phyloP scores from a whole-genome alignment of 2,797 vertebrate genomes.

The Avahi laniger region DNA sequence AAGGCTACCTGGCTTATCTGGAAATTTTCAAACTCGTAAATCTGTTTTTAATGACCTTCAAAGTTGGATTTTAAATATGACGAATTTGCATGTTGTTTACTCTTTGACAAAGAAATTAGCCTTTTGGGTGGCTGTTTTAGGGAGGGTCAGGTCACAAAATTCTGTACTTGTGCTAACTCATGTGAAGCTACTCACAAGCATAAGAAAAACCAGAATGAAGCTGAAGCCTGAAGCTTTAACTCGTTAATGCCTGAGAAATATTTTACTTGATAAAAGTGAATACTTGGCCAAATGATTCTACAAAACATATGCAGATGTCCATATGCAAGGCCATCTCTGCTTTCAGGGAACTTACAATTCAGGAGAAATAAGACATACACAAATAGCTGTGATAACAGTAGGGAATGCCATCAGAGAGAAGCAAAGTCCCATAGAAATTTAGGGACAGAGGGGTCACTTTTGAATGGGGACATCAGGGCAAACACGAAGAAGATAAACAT shows the following conservation, averaged over 20 bases:
- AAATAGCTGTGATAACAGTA: not conserved
- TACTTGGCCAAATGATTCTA: not conserved
- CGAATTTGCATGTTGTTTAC: not conserved
- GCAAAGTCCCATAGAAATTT: not conserved
- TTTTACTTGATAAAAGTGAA: not conserved
- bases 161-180: not conserved
- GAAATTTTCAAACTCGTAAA: not conserved
- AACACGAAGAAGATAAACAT: not conserved
- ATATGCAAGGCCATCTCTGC: not conserved
- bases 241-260: not conserved
- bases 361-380: not conserved
- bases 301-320: not conserved
- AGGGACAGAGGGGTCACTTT: not conserved
- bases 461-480: not conserved
- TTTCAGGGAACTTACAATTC: not conserved
- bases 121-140: not conserved
- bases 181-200: not conserved
- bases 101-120: not conserved
- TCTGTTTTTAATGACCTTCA: not conserved
- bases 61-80: not conserved
- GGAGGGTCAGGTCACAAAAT: not conserved
- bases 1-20: not conserved
- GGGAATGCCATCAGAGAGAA: not conserved
- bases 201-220: not conserved
- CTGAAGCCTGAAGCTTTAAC: not conserved